Percentiles rank a stretch among this genome's conserved stretches.
These are phyloP conservation scores for Serinus canaria DNA, from an alignment of 2,113 vertebrate species.

Conservation along the genomic window DNA sequence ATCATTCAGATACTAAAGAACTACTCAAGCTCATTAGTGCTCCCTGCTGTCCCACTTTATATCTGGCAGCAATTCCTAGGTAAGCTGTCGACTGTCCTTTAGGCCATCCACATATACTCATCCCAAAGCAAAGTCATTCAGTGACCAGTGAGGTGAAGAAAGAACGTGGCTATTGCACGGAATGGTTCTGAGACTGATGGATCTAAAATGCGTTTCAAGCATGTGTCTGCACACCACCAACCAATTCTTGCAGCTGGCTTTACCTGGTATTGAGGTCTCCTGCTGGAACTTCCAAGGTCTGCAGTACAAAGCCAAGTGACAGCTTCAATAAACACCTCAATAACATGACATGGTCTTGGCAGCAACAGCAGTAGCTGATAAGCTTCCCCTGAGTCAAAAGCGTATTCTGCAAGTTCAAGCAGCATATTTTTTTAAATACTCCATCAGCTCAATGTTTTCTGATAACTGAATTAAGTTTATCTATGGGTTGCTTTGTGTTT, in stretches of 20 bases:
- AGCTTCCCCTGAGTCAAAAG: not conserved
- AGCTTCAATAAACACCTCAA: not conserved
- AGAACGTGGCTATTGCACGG: fast-evolving
- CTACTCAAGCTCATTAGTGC: not conserved
- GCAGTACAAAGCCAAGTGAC: not conserved
- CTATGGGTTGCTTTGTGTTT: not conserved
- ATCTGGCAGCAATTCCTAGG: not conserved
- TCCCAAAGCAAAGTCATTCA: not conserved
- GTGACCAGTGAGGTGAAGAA: not conserved
- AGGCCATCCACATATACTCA: not conserved
- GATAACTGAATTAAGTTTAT: not conserved
- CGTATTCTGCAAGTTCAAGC: not conserved
- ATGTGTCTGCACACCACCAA: not conserved
- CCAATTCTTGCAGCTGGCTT: not conserved
- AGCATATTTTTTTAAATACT: not conserved
- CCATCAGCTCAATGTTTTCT: not conserved
- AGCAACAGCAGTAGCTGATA: not conserved
- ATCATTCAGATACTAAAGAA: not conserved
- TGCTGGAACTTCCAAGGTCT: not conserved
- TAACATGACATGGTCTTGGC: not conserved
- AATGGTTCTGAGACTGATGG: not conserved
- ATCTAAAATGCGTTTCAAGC: not conserved
- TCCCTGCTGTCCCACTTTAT: not conserved
- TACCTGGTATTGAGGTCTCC: not conserved
- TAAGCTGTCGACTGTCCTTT: not conserved